These are phyloP conservation scores for Syndactyla subalaris DNA, from an alignment of 2,797 vertebrate species.

Conservation along the genomic window DNA sequence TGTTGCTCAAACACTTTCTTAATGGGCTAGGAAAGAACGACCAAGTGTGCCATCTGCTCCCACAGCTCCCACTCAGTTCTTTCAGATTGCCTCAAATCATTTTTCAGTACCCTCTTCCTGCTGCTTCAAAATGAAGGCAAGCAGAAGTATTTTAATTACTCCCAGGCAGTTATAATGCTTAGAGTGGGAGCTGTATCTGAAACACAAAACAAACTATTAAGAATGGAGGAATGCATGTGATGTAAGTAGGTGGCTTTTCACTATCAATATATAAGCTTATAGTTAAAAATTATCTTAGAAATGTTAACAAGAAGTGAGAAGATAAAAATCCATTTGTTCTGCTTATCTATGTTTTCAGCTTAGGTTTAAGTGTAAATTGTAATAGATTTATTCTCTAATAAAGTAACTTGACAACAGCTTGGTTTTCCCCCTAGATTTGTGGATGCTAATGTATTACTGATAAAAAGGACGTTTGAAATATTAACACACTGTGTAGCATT, in stretches of 20 bases:
- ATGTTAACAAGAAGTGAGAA: background rate
- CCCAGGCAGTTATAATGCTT: slow-evolving; percentile 22
- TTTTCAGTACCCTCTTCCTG: slow-evolving; percentile 31
- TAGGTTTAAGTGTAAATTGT: background rate
- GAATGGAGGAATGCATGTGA: background rate
- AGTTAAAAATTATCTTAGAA: background rate
- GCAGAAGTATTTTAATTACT: slow-evolving; percentile 29
- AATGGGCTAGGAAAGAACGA: slow-evolving; percentile 60
- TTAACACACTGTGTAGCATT: background rate
- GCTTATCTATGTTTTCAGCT: background rate
- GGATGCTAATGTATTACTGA: background rate
- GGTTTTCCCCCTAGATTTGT: background rate
- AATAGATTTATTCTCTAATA: slow-evolving; percentile 6
- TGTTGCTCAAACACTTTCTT: slow-evolving; percentile 38
- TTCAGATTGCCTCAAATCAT: slow-evolving; percentile 56
- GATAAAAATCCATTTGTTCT: background rate
- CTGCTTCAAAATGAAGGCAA: slow-evolving; percentile 55
- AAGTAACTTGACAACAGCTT: background rate
- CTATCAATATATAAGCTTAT: background rate
- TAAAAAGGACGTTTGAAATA: background rate
- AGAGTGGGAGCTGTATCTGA: background rate
- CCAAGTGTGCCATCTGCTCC: slow-evolving; percentile 43
- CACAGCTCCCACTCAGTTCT: slow-evolving; percentile 46
- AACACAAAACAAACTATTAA: background rate
- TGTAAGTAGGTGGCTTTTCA: background rate